Base-by-base conservation (phyloP, 2,113 vertebrate species). In the Passer montanus region DNA sequence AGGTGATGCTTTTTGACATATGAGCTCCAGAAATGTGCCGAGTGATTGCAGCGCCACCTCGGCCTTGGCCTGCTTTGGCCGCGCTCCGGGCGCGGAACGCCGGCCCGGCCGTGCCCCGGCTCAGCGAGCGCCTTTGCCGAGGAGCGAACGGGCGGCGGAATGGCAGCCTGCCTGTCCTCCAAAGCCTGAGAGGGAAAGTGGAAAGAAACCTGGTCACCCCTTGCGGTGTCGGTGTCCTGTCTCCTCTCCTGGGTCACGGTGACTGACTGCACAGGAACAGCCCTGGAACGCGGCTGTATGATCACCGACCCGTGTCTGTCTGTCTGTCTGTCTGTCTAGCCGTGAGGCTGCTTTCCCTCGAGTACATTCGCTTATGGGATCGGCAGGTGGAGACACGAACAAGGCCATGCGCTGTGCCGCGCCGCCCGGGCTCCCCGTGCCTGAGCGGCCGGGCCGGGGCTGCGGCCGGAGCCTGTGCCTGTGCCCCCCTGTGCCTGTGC, bases 1-100 rank as follows among this genome's bases (percentile, higher is more conserved):
- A 93, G 91, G 95, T 84, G 91, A 96, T 97, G 72, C 43, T 95
- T 96, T 96, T 94, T 93, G 95, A 96, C 92, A 67, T 28, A 58
- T 78, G 90, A 95, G 73, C 92, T 97, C 64, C 64, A 93, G 91
- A 97, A 96, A 95, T 56, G 82, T 72, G 19, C 33, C 4, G 20
- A 52, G 68, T 31, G 76, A 80, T 7, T 62, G 80, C 26, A 59
- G 63, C 52, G 68, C 84, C 58, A 79, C 3, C 35, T 73, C 28
- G 49, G 56, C 35, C 85, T 67, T 70, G 15, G 2, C 56, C 75
- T 27, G 69, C 67, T 49, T 70, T 33, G 39, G 10, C 26, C 33
- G 62, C 37, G 35, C 41, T 39, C 28, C 3, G 3, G 11, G 47
- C n/a, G 41, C 26, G 1, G 31, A 50, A 27, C 7, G 22, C 9